Percentiles rank a stretch among this genome's conserved stretches.
These are phyloP conservation scores for Urocyon cinereoargenteus DNA, from an alignment of 2,797 vertebrate species.

Conservation along the genomic window DNA sequence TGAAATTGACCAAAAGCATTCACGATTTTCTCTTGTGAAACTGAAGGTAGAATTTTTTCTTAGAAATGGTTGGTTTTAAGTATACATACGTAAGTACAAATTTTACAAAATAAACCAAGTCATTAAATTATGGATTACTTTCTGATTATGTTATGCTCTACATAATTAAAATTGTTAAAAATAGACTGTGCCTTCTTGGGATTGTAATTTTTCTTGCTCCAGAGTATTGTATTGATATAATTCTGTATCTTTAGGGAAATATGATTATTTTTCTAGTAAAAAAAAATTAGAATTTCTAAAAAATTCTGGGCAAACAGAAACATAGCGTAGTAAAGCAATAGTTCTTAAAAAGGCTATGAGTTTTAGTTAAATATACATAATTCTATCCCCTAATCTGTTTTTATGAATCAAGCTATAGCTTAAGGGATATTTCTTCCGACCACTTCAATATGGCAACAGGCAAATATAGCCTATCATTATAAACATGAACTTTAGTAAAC, in stretches of 20 bases:
- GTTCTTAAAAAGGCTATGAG: background rate
- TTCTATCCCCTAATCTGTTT: background rate
- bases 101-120: background rate
- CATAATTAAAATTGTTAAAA: background rate
- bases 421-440: background rate
- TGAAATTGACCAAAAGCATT: background rate
- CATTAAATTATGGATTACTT: background rate
- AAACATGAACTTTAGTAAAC: constrained; percentile 39
- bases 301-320: background rate
- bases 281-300: constrained; percentile 22
- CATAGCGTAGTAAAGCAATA: background rate
- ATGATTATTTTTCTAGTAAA: background rate
- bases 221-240: background rate
- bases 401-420: constrained; percentile 22
- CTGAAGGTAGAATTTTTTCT: background rate
- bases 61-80: background rate
- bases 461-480: background rate
- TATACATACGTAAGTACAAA: constrained; percentile 21
- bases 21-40: background rate
- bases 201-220: background rate
- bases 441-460: background rate
- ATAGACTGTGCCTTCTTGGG: background rate
- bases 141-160: background rate
- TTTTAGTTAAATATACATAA: constrained; percentile 21
- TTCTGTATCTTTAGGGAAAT: background rate